Base-by-base conservation (phyloP, 2,113 vertebrate genomes). In the Vidua macroura region DNA sequence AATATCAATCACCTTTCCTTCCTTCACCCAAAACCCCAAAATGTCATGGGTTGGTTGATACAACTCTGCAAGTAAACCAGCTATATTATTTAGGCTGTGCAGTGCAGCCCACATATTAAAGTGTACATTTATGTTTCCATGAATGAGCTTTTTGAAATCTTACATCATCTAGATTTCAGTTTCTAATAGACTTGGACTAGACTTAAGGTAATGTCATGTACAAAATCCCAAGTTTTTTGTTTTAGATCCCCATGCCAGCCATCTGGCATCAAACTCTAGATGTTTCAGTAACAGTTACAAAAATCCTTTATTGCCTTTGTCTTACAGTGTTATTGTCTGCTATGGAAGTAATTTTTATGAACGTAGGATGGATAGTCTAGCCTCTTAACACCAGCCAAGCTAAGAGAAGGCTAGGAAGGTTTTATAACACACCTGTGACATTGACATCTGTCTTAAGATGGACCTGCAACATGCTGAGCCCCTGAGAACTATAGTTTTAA, bases 81-180 rank as follows among this genome's bases (percentile, higher is more conserved):
- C 67, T 74, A 75, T 9, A 39, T 39, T 37, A 23, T 33, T 66
- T 23, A 17, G 15, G 28, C 30, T 30, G 41, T 21, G 37, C 35
- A 83, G 37, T 6, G 24, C 15, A 76, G 49, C n/a, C 39, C 15
- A n/a, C n/a, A 33, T 20, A 64, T 19, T 33, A 13, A 85, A 60
- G 23, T 1, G 1, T 18, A 55, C 1, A 2, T 64, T 83, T 48
- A 52, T 1, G 0, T 39, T 73, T 83, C 68, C 46, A 33, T 19
- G 18, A 88, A 68, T 15, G 62, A 67, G 30, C 10, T 83, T 68
- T 92, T 59, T 85, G 46, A 69, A 56, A 68, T 66, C 13, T 79
- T 70, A 30, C 18, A 75, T 60, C 6, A 87, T 66, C 12, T 23
- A 56, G 19, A 78, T 74, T 70, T 66, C 27, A 44, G 64, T n/a